Evolutionary conservation across 2,797 vertebrate genomes (phyloP), one percentile per base, ranked within the genome.

Genomic region (Chrysocyon brachyurus): DNA sequence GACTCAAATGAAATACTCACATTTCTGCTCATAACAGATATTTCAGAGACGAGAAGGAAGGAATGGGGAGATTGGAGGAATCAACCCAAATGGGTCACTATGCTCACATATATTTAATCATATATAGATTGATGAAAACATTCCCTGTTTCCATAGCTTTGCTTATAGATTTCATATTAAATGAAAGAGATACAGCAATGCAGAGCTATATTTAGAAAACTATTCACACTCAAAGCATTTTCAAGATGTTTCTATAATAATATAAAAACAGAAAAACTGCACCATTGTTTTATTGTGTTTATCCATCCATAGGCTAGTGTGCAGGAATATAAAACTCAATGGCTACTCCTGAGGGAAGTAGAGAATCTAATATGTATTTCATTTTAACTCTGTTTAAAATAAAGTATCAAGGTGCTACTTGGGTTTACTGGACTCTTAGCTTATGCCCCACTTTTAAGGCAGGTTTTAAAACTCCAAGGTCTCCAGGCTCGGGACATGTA

Each of bases 1-100:
- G 96, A 98, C 97, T 97, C 96, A 97, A 98, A 98, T 98, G 94
- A 98, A 98, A 98, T 98, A 97, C 98, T 98, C 97, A 98, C 97
- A 97, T 98, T 97, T 98, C 91, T 98, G 89, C 93, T 98, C 94
- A 98, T 98, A 98, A 98, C 98, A 98, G 97, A 97, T 97, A 98
- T 97, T 33, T 93, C 87, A 96, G 97, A 98, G 95, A 89, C 40
- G 84, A 95, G 19, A 95, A 97, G 97, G 96, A 98, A 98, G 96
- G 72, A 98, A 98, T 97, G 95, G 64, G 40, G 40, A 75, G 3
- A 85, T n/a, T 87, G 28, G 21, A 24, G 22, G 3, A 40, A 87
- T 81, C 17, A 54, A 31, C 36, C 3, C 11, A 52, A 97, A 89
- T 97, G 94, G 92, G 83, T 82, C 12, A 93, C 90, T 90, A 33